A percentile compares a stretch with the other conserved stretches of the same genome.
Evolutionary conservation across 2,797 vertebrate genomes (phyloP).

Genomic region (Passerculus sandwichensis): DNA sequence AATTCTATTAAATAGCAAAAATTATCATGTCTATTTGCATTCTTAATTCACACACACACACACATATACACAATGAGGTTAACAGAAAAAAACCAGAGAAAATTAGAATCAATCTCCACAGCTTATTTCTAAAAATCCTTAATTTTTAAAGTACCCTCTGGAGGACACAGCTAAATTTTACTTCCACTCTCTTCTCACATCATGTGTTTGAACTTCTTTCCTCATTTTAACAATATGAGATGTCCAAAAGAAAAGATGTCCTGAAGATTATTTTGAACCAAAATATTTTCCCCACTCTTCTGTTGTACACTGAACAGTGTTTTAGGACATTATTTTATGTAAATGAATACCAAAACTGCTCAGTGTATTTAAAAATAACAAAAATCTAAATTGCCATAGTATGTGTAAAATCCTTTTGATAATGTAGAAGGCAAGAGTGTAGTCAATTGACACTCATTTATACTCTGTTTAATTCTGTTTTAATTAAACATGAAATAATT

Average conservation of each 20-base stretch:
- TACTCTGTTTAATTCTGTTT: background rate
- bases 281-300: background rate
- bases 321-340: background rate
- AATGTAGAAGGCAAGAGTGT: background rate
- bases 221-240: background rate
- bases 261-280: background rate
- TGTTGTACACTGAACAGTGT: background rate
- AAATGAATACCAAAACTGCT: background rate
- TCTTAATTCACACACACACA: background rate
- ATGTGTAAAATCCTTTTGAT: background rate
- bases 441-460: background rate
- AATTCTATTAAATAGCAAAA: background rate
- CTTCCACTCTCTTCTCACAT: background rate
- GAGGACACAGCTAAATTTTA: background rate
- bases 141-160: background rate
- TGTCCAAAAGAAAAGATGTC: background rate
- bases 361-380: background rate
- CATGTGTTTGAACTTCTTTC: background rate
- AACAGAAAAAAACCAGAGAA: background rate
- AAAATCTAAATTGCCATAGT: background rate
- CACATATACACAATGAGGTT: background rate
- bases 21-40: background rate
- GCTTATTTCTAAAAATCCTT: background rate
- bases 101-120: background rate
- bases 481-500: no score